Conservation (phyloP, 1,140 invertebrate species). For the Xylocopa sonorina region DNA sequence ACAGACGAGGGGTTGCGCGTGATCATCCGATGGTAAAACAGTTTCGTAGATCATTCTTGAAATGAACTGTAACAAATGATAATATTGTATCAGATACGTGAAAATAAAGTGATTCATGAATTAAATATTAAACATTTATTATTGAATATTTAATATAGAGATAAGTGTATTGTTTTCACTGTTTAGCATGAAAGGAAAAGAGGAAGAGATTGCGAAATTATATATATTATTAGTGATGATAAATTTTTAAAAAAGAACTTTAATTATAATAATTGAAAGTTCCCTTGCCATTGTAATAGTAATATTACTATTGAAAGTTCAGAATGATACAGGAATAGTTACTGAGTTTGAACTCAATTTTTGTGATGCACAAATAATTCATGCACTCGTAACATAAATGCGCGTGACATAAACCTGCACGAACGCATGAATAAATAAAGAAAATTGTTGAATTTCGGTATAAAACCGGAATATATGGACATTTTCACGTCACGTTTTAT, state of each 20-base stretch:
- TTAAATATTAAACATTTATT: too few relatives aligned
- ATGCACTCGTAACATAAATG: background rate
- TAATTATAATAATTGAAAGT: too few relatives aligned
- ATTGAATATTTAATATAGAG: too few relatives aligned
- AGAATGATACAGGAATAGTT: too few relatives aligned
- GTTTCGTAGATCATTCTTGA: background rate
- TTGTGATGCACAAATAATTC: slow-evolving; percentile 14
- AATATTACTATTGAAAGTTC: background rate
- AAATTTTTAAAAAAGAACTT: too few relatives aligned
- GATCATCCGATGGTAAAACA: slow-evolving; percentile 37
- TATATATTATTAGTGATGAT: too few relatives aligned
- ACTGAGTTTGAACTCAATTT: background rate
- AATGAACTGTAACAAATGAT: too few relatives aligned
- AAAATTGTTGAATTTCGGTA: background rate
- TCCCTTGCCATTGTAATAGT: background rate
- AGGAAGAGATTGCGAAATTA: too few relatives aligned
- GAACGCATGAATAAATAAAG: slow-evolving; percentile 16
- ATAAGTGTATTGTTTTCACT: too few relatives aligned
- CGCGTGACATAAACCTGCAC: background rate
- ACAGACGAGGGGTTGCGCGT: background rate
- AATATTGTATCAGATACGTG: too few relatives aligned
- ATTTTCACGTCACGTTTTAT: background rate
- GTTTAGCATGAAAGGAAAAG: too few relatives aligned
- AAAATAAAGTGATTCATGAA: too few relatives aligned
- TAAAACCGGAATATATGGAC: background rate